Evolutionary conservation across 2,113 vertebrate species (phyloP).

Genomic region (Cebidichthys violaceus): DNA sequence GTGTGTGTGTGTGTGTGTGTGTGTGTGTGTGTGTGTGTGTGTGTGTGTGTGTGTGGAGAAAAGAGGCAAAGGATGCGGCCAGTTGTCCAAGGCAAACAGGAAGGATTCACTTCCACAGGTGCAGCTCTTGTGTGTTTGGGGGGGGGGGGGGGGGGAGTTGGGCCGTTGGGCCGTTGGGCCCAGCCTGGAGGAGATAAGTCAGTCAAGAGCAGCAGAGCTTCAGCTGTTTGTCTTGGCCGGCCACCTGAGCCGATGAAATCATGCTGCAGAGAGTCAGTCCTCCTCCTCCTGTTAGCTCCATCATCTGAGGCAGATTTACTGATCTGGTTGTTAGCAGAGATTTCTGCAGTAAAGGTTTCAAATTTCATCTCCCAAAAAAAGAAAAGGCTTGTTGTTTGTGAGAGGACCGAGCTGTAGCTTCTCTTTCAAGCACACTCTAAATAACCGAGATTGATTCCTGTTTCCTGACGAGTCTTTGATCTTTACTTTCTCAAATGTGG

Average conservation of each 20-base stretch:
- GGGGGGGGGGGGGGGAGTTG: constrained; percentile 23
- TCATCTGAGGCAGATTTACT: constrained; percentile 57
- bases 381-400: background rate
- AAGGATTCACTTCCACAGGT: constrained; percentile 82
- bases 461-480: constrained; percentile 57
- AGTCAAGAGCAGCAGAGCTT: constrained; percentile 40
- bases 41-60: background rate
- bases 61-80: constrained; percentile 66
- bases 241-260: constrained; percentile 69
- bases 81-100: constrained; percentile 84
- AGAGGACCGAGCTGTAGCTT: constrained; percentile 32
- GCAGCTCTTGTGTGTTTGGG: constrained; percentile 71
- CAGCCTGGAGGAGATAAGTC: constrained; percentile 59
- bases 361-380: constrained; percentile 28
- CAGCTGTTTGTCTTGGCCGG: constrained; percentile 69
- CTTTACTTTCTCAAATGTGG: constrained; percentile 40
- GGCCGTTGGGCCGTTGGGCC: no score
- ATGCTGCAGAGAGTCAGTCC: constrained; percentile 57
- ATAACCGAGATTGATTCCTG: constrained; percentile 38
- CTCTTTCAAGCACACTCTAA: constrained; percentile 39
- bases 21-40: constrained; percentile 19
- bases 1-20: constrained; percentile 8
- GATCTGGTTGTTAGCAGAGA: constrained; percentile 48
- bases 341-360: constrained; percentile 40
- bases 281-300: constrained; percentile 47